phyloP scores from a whole-genome alignment of 2,113 vertebrate genomes.

The Epinephelus moara region DNA sequence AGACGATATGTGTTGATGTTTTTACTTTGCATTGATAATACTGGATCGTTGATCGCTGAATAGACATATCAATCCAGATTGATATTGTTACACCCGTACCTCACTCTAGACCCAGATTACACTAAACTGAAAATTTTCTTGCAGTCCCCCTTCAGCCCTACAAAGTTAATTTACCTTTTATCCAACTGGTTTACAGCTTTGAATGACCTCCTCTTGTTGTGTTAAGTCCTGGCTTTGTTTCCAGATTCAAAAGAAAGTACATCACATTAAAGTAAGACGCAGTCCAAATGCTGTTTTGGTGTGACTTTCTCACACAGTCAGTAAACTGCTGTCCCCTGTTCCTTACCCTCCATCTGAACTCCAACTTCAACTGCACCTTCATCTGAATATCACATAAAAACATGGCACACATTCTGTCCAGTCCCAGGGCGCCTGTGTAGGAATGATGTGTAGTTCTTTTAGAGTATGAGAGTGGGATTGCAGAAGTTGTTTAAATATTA shows the following conservation, averaged over 20 bases:
- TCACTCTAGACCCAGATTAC: not conserved
- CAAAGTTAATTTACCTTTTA: not conserved
- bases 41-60: too few species aligned
- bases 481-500: conserved; percentile 38
- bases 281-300: not conserved
- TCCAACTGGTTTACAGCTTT: conserved; percentile 5
- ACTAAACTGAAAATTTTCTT: not conserved
- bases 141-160: not conserved
- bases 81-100: too few species aligned
- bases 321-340: not conserved
- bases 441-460: conserved; percentile 24
- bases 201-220: not conserved
- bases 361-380: conserved; percentile 26
- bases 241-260: not conserved
- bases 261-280: not conserved
- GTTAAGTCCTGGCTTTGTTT: not conserved
- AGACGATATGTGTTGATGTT: too few species aligned
- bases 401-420: not conserved
- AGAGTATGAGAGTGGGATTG: not conserved
- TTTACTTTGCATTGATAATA: too few species aligned
- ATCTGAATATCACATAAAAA: conserved; percentile 27
- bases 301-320: conserved; percentile 4
- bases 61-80: too few species aligned
- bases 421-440: conserved; percentile 19
- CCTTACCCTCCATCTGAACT: conserved; percentile 26